Percentiles rank a stretch among this genome's conserved stretches.
These are phyloP conservation scores for Lasioglossum albipes DNA, from an alignment of 1,140 invertebrate species.

Conservation along the genomic window DNA sequence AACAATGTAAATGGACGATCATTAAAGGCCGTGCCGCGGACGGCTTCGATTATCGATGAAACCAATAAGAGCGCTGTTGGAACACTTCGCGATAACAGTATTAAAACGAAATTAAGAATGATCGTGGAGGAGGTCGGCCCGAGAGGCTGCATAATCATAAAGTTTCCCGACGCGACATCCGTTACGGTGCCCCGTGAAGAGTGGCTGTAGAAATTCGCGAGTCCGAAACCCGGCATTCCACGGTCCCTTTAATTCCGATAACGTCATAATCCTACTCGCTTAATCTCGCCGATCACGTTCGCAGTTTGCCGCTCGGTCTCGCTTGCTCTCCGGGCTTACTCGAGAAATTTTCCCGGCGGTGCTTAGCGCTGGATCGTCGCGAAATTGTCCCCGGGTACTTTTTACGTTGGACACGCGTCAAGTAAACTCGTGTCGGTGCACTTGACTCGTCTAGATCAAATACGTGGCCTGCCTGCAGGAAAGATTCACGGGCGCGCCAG, in stretches of 20 bases:
- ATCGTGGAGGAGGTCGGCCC: too few species aligned
- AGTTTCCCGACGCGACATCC: too few species aligned
- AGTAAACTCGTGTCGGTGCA: slow-evolving; percentile 18
- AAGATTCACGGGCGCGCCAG: too few species aligned
- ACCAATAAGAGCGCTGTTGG: neutral
- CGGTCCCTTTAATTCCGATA: neutral
- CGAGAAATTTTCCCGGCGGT: slow-evolving; percentile 9
- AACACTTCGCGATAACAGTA: neutral
- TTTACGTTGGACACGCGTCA: slow-evolving; percentile 13
- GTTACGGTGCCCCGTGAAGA: too few species aligned
- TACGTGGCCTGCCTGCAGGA: slow-evolving; percentile 4
- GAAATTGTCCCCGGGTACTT: slow-evolving; percentile 6
- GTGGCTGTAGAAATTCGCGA: too few species aligned
- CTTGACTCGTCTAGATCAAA: neutral
- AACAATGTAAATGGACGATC: neutral
- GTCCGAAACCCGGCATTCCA: neutral
- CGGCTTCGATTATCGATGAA: neutral
- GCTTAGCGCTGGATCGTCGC: slow-evolving; percentile 6
- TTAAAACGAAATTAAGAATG: neutral
- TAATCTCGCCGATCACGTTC: slow-evolving; percentile 15
- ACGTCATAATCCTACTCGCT: neutral
- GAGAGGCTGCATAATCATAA: too few species aligned
- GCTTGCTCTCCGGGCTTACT: too few species aligned
- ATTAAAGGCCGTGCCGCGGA: neutral
- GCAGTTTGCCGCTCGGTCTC: neutral